phyloP scores from a whole-genome alignment of 2,888 invertebrate genomes.

The Acanthosepion esculentum region DNA sequence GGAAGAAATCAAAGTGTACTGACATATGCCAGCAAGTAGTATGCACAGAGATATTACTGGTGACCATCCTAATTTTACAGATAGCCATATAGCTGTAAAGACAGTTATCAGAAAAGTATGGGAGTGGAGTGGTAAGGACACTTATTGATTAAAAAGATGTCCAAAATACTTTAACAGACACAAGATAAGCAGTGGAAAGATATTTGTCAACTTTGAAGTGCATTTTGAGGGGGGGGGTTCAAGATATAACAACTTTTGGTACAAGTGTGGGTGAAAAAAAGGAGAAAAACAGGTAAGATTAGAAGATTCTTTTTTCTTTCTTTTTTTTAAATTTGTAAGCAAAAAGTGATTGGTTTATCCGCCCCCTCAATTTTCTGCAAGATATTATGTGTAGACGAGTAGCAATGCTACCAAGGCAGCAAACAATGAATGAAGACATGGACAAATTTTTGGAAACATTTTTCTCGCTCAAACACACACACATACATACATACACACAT shows the following conservation, averaged over 20 bases:
- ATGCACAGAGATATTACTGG: background rate
- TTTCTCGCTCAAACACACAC: too few relatives aligned
- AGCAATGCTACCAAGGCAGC: background rate
- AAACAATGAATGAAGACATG: background rate
- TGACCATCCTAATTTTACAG: background rate
- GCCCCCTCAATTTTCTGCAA: background rate
- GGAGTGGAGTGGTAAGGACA: constrained; percentile 33
- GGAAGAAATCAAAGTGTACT: background rate
- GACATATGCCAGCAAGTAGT: background rate
- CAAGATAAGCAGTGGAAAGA: constrained; percentile 2
- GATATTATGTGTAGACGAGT: background rate
- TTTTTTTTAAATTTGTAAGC: too few relatives aligned
- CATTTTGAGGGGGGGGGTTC: background rate
- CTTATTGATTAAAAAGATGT: constrained; percentile 33
- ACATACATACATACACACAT: background rate
- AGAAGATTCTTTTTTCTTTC: background rate
- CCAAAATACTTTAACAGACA: constrained; percentile 33
- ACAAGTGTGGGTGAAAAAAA: background rate
- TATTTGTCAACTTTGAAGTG: constrained; percentile 33
- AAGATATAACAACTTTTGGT: constrained; percentile 6
- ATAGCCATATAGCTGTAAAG: background rate
- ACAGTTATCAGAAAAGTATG: background rate
- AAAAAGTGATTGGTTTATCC: background rate
- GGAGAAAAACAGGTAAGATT: background rate
- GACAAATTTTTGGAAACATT: background rate